Conservation (phyloP, 2,888 invertebrate genomes). For the Nomada fabriciana region DNA sequence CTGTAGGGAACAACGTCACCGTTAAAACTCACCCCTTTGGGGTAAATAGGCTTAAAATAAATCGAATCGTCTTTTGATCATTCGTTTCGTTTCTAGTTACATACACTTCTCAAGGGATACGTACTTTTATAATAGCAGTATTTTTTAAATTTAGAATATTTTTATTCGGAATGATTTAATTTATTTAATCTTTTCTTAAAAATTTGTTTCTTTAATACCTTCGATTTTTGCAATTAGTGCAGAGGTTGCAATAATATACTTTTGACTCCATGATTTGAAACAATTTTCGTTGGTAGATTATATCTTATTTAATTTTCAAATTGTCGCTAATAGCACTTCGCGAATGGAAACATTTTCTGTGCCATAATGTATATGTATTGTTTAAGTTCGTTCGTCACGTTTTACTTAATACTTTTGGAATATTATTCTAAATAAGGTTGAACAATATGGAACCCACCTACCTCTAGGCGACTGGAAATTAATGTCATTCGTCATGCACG, state of each 20-base stretch:
- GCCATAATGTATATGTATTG: background rate
- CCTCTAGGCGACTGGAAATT: background rate
- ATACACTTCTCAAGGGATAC: background rate
- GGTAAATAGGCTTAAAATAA: conserved; percentile 48
- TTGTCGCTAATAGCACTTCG: background rate
- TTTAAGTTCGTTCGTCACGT: background rate
- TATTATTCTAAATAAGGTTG: background rate
- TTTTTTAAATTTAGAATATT: too few relatives aligned
- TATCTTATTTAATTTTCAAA: background rate
- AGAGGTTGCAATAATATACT: too few relatives aligned
- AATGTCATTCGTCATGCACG: conserved; percentile 28
- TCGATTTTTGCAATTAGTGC: too few relatives aligned
- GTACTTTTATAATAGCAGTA: too few relatives aligned
- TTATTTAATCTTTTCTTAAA: background rate
- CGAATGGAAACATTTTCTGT: background rate
- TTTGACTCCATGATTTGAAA: too few relatives aligned
- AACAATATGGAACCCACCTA: background rate
- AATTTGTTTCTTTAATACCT: background rate
- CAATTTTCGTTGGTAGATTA: too few relatives aligned
- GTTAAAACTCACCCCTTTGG: conserved; percentile 54
- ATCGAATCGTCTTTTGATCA: conserved; percentile 44
- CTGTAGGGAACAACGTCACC: conserved; percentile 38
- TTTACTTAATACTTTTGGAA: background rate
- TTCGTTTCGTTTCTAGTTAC: conserved; percentile 22
- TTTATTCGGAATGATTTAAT: too few relatives aligned